These are phyloP conservation scores for Drosophila bifasciata DNA, from an alignment of 1,140 invertebrate genomes.

Conservation along the genomic window DNA sequence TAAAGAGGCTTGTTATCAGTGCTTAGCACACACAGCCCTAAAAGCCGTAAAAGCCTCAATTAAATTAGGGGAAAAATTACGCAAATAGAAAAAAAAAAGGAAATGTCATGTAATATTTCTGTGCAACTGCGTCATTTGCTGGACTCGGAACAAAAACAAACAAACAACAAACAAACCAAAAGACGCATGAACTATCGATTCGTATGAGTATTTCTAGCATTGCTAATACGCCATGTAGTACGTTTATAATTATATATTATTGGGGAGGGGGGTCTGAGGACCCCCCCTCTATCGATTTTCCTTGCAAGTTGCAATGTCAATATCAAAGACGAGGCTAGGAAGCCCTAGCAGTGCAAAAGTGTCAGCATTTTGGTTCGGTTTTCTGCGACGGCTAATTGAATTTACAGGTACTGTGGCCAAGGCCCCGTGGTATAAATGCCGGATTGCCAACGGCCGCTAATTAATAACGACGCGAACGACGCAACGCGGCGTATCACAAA, in stretches of 20 bases:
- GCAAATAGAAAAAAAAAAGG: conserved; percentile 18
- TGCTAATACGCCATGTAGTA: conserved; percentile 69
- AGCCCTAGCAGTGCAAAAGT: conserved; percentile 48
- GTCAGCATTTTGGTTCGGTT: conserved; percentile 30
- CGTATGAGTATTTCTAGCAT: conserved; percentile 34
- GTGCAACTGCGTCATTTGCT: conserved; percentile 50
- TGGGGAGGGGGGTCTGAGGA: too few species aligned
- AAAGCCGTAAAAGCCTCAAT: conserved; percentile 47
- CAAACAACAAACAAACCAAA: conserved; percentile 38
- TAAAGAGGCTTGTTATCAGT: conserved; percentile 20
- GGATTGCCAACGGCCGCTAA: conserved; percentile 70
- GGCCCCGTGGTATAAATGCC: conserved; percentile 72
- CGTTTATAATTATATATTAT: conserved; percentile 53
- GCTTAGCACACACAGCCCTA: conserved; percentile 18
- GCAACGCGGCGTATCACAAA: conserved; percentile 63
- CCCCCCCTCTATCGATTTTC: conserved; percentile 55
- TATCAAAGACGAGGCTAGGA: conserved; percentile 65
- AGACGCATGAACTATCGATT: conserved; percentile 31
- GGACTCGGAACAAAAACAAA: conserved; percentile 5
- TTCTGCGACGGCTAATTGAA: conserved; percentile 66
- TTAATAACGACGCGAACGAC: conserved; percentile 72
- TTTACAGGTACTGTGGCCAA: conserved; percentile 57
- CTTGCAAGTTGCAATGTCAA: conserved; percentile 63
- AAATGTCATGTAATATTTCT: conserved; percentile 48
- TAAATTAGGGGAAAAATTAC: conserved; percentile 57